Evolutionary conservation across 64 coral and sea anemone genomes (phyloP), one percentile per base, ranked within the genome.

Genomic region (Montipora efflorescens): DNA sequence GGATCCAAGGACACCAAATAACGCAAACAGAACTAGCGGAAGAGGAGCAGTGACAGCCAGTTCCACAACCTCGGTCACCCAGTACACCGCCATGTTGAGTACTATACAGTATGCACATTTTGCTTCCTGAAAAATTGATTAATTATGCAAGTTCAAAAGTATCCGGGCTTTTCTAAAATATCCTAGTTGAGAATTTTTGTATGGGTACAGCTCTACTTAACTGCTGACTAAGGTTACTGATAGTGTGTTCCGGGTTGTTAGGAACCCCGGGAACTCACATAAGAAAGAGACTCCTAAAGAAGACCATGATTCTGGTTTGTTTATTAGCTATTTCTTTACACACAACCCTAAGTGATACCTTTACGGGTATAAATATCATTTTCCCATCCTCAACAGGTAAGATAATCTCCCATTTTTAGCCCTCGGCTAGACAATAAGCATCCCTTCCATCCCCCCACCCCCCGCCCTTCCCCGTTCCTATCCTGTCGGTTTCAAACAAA

Each of bases 1-100:
- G 47, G 96, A 98, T 7, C 93, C 92, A 13, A 93, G 78, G 78
- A 98, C 96, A 11, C 96, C 96, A 76, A 95, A 81, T 43, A 98
- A 58, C 1, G 96, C 93, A 16, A 98, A 98, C 46, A 98, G 79
- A 48, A 98, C 94, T 15, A 98, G 55, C 3, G 96, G 96, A 5
- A 98, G 93, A 13, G 95, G 94, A 45, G 96, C 96, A 21, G 96
- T 98, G 50, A 98, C 96, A 4, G 96, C 96, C 52, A 98, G 80
- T n/a, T 91, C 67, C 13, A 98, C 96, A 23, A 95, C 96, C 74
- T 98, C 93, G 2, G 96, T 98, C 49, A 98, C 93, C 96, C 96
- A 98, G 81, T 93, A 98, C 61, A 93, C 90, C 0, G 93, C 96
- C 96, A 98, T 98, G 12, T 95, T 79, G 23, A 98, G 81, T 18